Conservation (phyloP, 2,888 invertebrate genomes). For the Hesperia comma region DNA sequence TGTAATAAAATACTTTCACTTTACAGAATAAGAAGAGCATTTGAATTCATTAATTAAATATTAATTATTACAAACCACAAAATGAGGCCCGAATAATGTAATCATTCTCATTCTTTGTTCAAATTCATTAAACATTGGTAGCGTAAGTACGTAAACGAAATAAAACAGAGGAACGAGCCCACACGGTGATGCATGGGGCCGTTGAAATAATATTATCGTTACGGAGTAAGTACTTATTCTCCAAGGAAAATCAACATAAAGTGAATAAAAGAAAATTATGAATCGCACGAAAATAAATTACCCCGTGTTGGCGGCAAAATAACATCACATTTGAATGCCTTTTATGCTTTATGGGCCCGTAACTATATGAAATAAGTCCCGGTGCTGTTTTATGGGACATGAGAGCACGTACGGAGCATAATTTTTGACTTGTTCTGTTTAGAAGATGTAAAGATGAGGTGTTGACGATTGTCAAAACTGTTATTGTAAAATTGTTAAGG, state of each 20-base stretch:
- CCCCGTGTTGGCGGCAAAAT: conserved; percentile 83
- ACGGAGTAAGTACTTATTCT: conserved; percentile 78
- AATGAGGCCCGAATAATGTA: neutral
- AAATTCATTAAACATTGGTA: conserved; percentile 32
- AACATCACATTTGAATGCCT: conserved; percentile 84
- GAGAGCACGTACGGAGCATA: conserved; percentile 77
- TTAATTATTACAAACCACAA: neutral
- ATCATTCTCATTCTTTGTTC: conserved; percentile 18
- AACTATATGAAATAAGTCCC: conserved; percentile 82
- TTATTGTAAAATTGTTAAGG: too few relatives aligned
- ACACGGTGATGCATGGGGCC: conserved; percentile 74
- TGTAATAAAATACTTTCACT: too few relatives aligned
- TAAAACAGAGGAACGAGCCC: conserved; percentile 52
- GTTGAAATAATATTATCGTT: conserved; percentile 84
- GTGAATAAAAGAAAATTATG: conserved; percentile 85
- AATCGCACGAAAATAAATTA: conserved; percentile 83
- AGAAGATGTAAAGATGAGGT: conserved; percentile 8
- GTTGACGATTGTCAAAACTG: too few relatives aligned
- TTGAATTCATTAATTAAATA: neutral
- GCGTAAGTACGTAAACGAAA: conserved; percentile 28
- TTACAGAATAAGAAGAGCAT: too few relatives aligned
- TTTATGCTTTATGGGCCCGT: conserved; percentile 82
- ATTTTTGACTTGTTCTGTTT: conserved; percentile 71
- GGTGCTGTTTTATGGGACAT: conserved; percentile 76
- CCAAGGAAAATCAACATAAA: conserved; percentile 84